phyloP scores from a whole-genome alignment of 2,113 vertebrate genomes.

The Tretioscincus oriximinensis region DNA sequence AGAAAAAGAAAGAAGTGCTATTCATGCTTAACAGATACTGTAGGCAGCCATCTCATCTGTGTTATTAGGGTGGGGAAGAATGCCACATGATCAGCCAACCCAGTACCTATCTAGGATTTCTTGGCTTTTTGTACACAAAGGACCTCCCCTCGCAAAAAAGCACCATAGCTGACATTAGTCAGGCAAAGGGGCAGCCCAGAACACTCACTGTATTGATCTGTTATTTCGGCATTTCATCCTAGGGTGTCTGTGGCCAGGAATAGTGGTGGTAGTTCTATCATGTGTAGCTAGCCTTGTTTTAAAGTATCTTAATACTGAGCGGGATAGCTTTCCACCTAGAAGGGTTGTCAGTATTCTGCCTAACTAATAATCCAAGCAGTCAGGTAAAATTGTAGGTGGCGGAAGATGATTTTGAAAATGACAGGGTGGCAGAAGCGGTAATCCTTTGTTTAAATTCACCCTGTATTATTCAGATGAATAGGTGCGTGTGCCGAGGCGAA shows the following conservation, averaged over 20 bases:
- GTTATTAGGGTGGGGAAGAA: background rate
- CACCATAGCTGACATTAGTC: too few species aligned
- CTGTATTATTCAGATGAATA: slow-evolving; percentile 39
- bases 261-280: slow-evolving; percentile 14
- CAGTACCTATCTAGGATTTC: too few species aligned
- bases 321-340: slow-evolving; percentile 34
- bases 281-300: background rate
- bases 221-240: background rate
- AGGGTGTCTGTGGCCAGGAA: slow-evolving; percentile 7
- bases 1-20: too few species aligned
- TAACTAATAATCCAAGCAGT: slow-evolving; percentile 19
- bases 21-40: background rate
- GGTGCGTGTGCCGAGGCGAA: slow-evolving; percentile 1
- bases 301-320: background rate
- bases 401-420: slow-evolving; percentile 42
- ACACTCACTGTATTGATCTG: background rate
- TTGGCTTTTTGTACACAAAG: too few species aligned
- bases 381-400: slow-evolving; percentile 52
- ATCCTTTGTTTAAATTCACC: background rate
- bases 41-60: background rate
- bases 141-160: too few species aligned
- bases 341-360: background rate
- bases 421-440: slow-evolving; percentile 41
- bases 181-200: background rate
- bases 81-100: too few species aligned